Evolutionary conservation across 1,140 invertebrate species (phyloP).

Genomic region (Caerostris darwini): DNA sequence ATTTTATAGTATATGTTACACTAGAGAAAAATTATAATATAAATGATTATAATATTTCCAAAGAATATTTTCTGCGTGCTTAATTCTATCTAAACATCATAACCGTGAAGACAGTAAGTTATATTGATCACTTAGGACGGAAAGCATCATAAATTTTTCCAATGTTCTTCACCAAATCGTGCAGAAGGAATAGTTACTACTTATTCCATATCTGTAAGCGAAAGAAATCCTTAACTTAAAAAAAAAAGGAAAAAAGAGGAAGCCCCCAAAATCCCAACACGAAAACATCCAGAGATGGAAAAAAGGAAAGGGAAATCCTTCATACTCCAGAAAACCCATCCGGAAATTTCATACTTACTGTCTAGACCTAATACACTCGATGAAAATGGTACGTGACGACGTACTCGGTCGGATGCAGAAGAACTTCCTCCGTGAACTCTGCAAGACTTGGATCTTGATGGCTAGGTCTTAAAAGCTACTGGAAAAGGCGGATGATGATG

Average conservation of each 20-base stretch:
- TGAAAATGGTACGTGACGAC: conserved; percentile 36
- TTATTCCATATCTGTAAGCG: not conserved
- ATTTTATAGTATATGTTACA: too few relatives aligned
- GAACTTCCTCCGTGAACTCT: not conserved
- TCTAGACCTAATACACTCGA: conserved; percentile 27
- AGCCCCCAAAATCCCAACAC: not conserved
- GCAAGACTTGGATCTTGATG: not conserved
- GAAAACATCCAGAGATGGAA: not conserved
- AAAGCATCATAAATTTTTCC: not conserved
- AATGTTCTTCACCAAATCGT: not conserved
- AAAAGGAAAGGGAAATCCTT: not conserved
- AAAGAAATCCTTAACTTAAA: not conserved
- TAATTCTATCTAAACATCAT: too few relatives aligned
- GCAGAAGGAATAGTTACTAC: not conserved
- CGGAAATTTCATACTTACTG: conserved; percentile 42
- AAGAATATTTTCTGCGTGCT: too few relatives aligned
- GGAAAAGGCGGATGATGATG: conserved; percentile 2
- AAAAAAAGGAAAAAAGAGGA: not conserved
- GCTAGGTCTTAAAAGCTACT: not conserved
- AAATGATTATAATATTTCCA: too few relatives aligned
- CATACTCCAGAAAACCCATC: conserved; percentile 30
- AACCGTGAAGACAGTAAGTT: not conserved
- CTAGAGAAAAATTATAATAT: too few relatives aligned
- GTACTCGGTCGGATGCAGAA: not conserved
- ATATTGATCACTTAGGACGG: not conserved